Evolutionary conservation across 2,797 vertebrate genomes (phyloP).

Genomic region (Pangasius sanitwongsei): DNA sequence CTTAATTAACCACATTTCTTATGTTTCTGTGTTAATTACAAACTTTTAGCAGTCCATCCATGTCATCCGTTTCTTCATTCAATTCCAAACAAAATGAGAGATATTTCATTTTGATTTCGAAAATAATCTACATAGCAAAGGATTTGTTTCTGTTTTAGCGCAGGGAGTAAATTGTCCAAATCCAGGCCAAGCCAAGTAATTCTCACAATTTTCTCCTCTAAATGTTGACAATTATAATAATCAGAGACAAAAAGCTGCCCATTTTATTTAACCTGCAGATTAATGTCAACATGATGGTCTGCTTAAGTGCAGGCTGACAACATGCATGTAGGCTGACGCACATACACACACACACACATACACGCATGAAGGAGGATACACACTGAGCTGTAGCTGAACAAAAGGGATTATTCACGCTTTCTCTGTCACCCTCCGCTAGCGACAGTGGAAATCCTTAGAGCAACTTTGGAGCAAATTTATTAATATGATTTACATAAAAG

Average conservation of each 20-base stretch:
- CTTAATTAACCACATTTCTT: background rate
- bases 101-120: background rate
- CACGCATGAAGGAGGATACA: conserved; percentile 31
- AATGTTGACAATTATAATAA: conserved; percentile 24
- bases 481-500: conserved; percentile 83
- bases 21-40: background rate
- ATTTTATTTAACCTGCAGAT: conserved; percentile 2
- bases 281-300: background rate
- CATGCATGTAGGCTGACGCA: conserved; percentile 9
- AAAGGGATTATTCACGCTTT: conserved; percentile 69
- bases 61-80: background rate
- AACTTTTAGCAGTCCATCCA: background rate
- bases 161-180: background rate
- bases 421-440: conserved; percentile 68
- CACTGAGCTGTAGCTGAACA: conserved; percentile 51
- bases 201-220: background rate
- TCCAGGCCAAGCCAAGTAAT: conserved; percentile 8
- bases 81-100: background rate
- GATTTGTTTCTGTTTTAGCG: background rate
- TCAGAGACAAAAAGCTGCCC: background rate
- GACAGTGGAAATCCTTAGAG: conserved; percentile 70
- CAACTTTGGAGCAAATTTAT: conserved; percentile 73
- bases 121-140: background rate
- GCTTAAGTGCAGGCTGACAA: background rate
- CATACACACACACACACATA: conserved; percentile 52